Evolutionary conservation across 2,797 vertebrate species (phyloP).

Genomic region (Cyclura pinguis): DNA sequence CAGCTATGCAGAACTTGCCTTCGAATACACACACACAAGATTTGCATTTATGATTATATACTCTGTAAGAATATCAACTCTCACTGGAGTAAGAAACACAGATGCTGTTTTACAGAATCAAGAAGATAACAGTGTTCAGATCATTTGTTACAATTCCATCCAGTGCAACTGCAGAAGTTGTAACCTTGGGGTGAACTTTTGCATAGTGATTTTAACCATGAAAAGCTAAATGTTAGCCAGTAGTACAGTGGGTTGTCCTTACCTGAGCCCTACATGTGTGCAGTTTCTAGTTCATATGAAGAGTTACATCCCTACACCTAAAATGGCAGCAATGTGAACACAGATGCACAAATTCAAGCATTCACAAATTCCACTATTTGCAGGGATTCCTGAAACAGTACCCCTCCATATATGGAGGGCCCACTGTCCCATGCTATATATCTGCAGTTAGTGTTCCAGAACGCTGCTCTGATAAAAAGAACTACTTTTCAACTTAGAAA

Average conservation of each 20-base stretch:
- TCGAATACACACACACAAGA: not conserved
- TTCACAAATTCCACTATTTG: no score
- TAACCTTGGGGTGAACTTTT: not conserved
- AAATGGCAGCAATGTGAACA: no score
- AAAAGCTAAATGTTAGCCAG: conserved; percentile 8
- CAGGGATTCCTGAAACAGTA: no score
- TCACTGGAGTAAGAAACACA: not conserved
- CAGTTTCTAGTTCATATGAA: no score
- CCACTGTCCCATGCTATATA: conserved; percentile 2
- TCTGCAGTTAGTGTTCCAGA: conserved; percentile 1
- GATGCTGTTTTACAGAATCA: not conserved
- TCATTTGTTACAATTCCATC: conserved; percentile 17
- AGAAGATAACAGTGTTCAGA: conserved; percentile 4
- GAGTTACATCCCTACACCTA: no score
- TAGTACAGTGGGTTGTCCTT: not conserved
- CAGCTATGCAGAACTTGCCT: not conserved
- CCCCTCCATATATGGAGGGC: no score
- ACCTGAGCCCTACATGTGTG: no score
- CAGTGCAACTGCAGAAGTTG: conserved; percentile 33
- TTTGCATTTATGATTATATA: not conserved
- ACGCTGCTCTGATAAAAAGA: not conserved
- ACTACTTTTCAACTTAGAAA: not conserved
- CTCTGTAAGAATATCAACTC: no score
- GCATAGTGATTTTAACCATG: not conserved
- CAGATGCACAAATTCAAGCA: no score